A percentile compares a stretch with the other conserved stretches of the same genome.
Evolutionary conservation across 2,113 vertebrate genomes (phyloP).

Genomic region (Ceyx cyanopectus): DNA sequence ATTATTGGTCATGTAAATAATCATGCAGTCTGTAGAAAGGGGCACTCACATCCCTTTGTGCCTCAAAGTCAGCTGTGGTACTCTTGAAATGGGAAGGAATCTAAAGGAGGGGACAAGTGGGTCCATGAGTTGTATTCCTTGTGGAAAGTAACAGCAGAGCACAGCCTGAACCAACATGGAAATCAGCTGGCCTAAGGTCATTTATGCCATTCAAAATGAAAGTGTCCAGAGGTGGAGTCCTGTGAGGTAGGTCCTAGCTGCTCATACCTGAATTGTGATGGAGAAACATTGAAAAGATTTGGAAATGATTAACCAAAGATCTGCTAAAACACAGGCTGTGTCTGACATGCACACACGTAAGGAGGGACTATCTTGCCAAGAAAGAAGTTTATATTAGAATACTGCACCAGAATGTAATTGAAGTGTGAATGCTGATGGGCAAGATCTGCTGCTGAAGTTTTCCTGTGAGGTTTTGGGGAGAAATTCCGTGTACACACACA

Average conservation of each 20-base stretch:
- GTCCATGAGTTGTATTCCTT: background rate
- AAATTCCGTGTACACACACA: background rate
- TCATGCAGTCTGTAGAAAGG: background rate
- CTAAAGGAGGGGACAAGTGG: background rate
- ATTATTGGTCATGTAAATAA: background rate
- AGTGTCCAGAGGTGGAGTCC: background rate
- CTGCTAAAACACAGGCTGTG: background rate
- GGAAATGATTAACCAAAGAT: conserved; percentile 9
- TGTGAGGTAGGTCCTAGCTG: background rate
- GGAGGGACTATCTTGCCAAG: background rate
- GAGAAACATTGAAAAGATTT: background rate
- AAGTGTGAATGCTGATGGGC: accelerated
- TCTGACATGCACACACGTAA: background rate
- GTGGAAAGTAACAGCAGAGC: background rate
- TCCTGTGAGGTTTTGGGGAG: background rate
- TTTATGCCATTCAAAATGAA: background rate
- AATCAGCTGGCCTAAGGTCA: background rate
- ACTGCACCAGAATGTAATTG: background rate
- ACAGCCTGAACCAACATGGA: background rate
- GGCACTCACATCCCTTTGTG: background rate
- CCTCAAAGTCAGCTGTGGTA: background rate
- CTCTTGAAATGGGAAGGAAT: background rate
- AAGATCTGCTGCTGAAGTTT: background rate
- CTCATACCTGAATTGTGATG: background rate
- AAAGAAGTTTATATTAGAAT: background rate